Base-by-base conservation (phyloP, 2,113 vertebrate genomes). In the Porphyrio hochstetteri region DNA sequence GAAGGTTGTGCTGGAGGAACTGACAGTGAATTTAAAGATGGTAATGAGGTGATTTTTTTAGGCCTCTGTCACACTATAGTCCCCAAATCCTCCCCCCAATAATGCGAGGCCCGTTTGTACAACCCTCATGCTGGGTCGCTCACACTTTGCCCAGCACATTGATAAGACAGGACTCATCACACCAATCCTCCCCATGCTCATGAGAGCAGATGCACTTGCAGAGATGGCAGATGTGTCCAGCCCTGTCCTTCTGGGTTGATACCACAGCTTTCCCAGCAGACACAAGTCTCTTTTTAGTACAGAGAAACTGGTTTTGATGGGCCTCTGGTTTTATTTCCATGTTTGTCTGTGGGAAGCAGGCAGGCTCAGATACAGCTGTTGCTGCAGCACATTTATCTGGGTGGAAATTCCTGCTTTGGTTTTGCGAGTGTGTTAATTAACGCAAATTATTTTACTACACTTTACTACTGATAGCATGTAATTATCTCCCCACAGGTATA, bases 401-500 rank as follows among this genome's bases (percentile, higher is more conserved):
- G 65, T 27, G 81, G 82, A 94, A 96, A 96, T 52, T 59, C 84
- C 79, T 93, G 75, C 93, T 91, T 93, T 90, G 67, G 65, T 82
- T 96, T 95, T 96, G 75, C 63, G 91, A 94, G 59, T 72, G 90
- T 91, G 93, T 95, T 96, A 93, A 94, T 97, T 92, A 97, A 90
- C 1, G 75, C 88, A 82, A 57, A 90, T 91, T 96, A 96, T 96
- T 96, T 96, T 95, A 90, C 87, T 87, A 94, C 63, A 85, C 79
- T 94, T 96, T 96, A 90, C 91, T 83, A 94, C 84, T 83, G 87
- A 95, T 95, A 97, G 90, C 84, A 57, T 96, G 67, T 95, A 96
- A 97, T 97, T 96, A 96, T 80, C 82, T 95, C 96, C 93, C 93
- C 95, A 91, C 95, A 96, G 93, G 95, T 94, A 90, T 88, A 95